A percentile compares a stretch with the other conserved stretches of the same genome.
phyloP scores from a whole-genome alignment of 2,888 invertebrate species.

The Leucoptera coffeella region DNA sequence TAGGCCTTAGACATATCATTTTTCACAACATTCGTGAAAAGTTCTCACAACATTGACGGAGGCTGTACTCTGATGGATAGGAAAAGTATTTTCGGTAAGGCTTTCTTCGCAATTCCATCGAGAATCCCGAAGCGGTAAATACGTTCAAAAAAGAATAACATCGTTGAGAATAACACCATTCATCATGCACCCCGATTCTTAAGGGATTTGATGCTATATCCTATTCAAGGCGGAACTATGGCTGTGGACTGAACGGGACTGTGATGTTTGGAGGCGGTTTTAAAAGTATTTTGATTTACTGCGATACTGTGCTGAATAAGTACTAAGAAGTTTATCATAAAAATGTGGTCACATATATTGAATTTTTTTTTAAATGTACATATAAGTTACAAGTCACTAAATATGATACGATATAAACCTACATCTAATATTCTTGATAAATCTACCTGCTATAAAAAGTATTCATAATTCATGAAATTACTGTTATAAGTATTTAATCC shows the following conservation, averaged over 20 bases:
- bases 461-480: too few relatives aligned
- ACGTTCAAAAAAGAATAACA: conserved; percentile 35
- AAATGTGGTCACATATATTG: too few relatives aligned
- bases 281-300: too few relatives aligned
- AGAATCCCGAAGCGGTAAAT: conserved; percentile 17
- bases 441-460: too few relatives aligned
- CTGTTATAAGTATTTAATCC: too few relatives aligned
- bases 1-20: too few relatives aligned
- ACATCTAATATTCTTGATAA: too few relatives aligned
- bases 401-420: too few relatives aligned
- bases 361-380: too few relatives aligned
- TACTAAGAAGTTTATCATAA: neutral
- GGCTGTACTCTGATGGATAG: conserved; percentile 1
- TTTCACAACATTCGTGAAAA: conserved; percentile 11
- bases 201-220: conserved; percentile 26
- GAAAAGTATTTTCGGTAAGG: conserved; percentile 3
- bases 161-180: conserved; percentile 36
- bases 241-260: neutral
- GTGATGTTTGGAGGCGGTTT: too few relatives aligned
- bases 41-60: conserved; percentile 15
- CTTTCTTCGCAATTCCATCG: conserved; percentile 4
- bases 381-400: too few relatives aligned
- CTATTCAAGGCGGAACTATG: conserved; percentile 16
- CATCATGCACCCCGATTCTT: conserved; percentile 27
- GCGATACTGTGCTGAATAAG: neutral